A percentile compares a stretch with the other conserved stretches of the same genome.
Conservation (phyloP, 2,113 vertebrate genomes). For the Orcinus orca region DNA sequence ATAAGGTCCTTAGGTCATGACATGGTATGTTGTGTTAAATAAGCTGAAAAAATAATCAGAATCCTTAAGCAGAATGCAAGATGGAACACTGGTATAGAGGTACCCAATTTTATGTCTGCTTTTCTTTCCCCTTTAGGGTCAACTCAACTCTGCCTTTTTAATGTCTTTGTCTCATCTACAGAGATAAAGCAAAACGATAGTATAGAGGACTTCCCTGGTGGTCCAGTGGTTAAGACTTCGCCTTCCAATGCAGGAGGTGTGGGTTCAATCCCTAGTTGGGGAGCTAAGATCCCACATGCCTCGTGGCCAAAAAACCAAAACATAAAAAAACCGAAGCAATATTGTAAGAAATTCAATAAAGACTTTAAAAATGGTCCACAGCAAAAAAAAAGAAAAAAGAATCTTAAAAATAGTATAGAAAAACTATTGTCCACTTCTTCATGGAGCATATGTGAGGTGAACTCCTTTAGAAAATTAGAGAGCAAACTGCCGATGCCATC, state of each 20-base stretch:
- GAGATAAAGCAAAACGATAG: not conserved
- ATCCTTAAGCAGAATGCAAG: not conserved
- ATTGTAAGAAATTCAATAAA: too few species aligned
- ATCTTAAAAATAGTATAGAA: not conserved
- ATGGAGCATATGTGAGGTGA: not conserved
- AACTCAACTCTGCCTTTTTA: constrained; percentile 21
- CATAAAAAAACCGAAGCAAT: too few species aligned
- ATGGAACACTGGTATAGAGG: not conserved
- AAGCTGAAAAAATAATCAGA: not conserved
- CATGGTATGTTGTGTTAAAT: not conserved
- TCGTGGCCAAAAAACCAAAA: too few species aligned
- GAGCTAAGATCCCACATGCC: too few species aligned
- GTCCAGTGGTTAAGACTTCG: too few species aligned
- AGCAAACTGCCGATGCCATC: not conserved
- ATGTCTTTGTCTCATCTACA: not conserved
- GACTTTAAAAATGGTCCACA: too few species aligned
- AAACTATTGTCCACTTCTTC: not conserved
- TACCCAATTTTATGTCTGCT: not conserved
- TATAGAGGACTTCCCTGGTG: not conserved
- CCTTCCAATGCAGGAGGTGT: too few species aligned
- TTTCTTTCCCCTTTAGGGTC: not conserved
- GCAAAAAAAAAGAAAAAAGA: too few species aligned
- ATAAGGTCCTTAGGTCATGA: not conserved
- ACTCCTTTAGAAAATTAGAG: constrained; percentile 1
- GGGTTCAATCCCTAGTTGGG: too few species aligned